Conservation (phyloP, 1,140 invertebrate genomes). For the Xylocopa sonorina region DNA sequence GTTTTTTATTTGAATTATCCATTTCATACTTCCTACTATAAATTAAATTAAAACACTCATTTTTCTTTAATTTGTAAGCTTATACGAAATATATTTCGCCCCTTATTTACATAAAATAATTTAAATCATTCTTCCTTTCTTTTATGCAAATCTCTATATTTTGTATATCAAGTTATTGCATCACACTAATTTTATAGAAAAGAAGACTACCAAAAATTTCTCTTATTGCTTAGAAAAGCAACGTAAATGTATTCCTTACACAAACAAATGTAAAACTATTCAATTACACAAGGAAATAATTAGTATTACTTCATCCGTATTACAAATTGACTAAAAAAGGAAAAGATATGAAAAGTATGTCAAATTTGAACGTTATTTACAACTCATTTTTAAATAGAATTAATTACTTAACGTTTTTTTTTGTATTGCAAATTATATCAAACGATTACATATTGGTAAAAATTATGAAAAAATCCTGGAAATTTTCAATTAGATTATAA, state of each 20-base stretch:
- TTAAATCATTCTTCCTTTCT: conserved; percentile 24
- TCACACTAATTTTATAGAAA: conserved; percentile 32
- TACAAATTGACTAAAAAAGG: conserved; percentile 36
- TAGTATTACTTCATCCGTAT: not conserved
- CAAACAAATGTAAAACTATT: conserved; percentile 42
- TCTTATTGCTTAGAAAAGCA: conserved; percentile 33
- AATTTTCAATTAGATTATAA: conserved; percentile 66
- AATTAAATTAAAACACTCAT: conserved; percentile 26
- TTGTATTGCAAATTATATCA: conserved; percentile 29
- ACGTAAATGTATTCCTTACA: conserved; percentile 7
- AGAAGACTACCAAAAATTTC: conserved; percentile 33
- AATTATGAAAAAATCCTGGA: conserved; percentile 47
- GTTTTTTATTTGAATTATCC: conserved; percentile 30
- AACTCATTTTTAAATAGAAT: conserved; percentile 16
- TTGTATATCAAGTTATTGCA: conserved; percentile 29
- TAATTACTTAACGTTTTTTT: conserved; percentile 19
- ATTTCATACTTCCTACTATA: conserved; percentile 5
- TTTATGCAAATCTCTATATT: conserved; percentile 29
- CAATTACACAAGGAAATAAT: conserved; percentile 30
- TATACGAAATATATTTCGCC: conserved; percentile 45
- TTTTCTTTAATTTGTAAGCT: conserved; percentile 15
- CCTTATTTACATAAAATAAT: conserved; percentile 55
- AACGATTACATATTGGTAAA: conserved; percentile 34
- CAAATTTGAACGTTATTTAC: conserved; percentile 39
- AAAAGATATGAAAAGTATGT: conserved; percentile 8